Evolutionary conservation across 2,888 invertebrate species (phyloP), one percentile per base, ranked within the genome.

Genomic region (Cryptocephalus primarius): DNA sequence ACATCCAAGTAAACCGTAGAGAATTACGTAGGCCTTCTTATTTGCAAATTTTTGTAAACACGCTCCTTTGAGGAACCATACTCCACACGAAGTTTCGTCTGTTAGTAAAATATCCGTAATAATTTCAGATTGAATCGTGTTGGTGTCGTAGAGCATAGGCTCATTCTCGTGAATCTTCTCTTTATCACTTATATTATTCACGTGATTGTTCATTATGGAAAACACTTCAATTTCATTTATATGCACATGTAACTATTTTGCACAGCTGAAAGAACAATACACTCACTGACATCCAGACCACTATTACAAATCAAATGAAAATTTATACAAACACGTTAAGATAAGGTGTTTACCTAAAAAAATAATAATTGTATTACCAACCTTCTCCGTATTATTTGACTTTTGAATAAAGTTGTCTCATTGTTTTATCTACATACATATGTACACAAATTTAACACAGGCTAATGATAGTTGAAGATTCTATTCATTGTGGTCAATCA

Each of bases 1-100:
- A 58, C 82, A 81, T 3, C 83, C 83, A 8, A 83, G 73, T 36
- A 83, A 66, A 33, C 83, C 82, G 54, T 83, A 83, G 1, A 83
- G 69, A 51, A 80, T 68, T 4, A 83, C 75, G 58, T 77, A 78
- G 9, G 72, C 74, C 56, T 76, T 76, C 57, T 76, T 77, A 55
- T 77, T 75, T 12, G 78, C 80, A 57, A 75, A 77, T 67, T 71
- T 74, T 62, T 82, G 82, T 43, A 82, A 68, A 53, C 72, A 75
- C 0, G 67, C 60, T 8, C 81, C 80, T 45, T 71, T 73, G 42
- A 79, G 64, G 53, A 77, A 73, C 73, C 82, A 76, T 55, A 82
- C 73, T 1, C 83, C 83, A 60, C 83, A 83, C 3, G 76, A 70
- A 1, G 80, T 80, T 46, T 82, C 82, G 43, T 81, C 77, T 33